phyloP scores from a whole-genome alignment of 2,797 vertebrate genomes.

The Remorina albescens region DNA sequence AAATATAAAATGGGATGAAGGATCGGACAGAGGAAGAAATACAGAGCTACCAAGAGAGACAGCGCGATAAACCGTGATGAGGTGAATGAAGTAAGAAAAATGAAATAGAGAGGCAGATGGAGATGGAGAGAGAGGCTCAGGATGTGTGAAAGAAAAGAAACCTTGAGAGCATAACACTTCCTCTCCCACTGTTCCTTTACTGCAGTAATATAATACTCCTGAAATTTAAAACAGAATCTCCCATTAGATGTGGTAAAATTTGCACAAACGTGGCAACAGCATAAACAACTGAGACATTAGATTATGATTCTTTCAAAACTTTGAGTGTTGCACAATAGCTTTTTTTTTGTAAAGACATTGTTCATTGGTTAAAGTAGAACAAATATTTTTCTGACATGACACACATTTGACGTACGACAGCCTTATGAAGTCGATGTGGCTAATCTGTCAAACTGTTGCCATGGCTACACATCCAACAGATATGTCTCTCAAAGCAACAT shows the following conservation, averaged over 20 bases:
- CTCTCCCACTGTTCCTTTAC: neutral
- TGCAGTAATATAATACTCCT: neutral
- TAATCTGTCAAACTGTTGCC: neutral
- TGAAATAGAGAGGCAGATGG: neutral
- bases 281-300: too few relatives aligned
- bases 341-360: too few relatives aligned
- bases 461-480: neutral
- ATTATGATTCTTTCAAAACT: too few relatives aligned
- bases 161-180: constrained; percentile 4
- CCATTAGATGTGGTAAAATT: too few relatives aligned
- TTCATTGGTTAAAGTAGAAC: too few relatives aligned
- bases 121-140: constrained; percentile 4
- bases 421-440: neutral
- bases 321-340: too few relatives aligned
- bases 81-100: constrained; percentile 1
- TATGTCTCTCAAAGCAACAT: neutral
- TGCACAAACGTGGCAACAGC: too few relatives aligned
- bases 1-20: constrained; percentile 10
- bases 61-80: neutral
- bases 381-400: too few relatives aligned
- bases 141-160: constrained; percentile 39
- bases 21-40: constrained; percentile 5
- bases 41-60: constrained; percentile 17
- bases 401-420: neutral
- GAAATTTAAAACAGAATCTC: neutral